Base-by-base conservation (phyloP, 1,140 invertebrate species). In the Odontomachus brunneus region DNA sequence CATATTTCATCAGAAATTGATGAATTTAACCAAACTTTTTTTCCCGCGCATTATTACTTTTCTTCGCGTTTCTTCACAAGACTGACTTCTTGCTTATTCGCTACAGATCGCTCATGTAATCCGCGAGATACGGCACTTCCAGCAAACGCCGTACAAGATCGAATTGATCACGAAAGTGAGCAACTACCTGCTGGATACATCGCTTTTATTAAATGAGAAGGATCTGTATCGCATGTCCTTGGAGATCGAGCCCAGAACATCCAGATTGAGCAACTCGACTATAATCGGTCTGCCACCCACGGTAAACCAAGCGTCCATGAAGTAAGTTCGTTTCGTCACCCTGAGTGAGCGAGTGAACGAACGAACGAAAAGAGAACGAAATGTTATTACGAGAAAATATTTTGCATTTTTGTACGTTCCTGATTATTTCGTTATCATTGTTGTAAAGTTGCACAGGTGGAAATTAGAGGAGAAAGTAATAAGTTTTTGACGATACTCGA, bases 131-230 rank as follows among this genome's bases (percentile, higher is more conserved):
- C 95, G 97, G 57, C 97, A 98, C 87, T 98, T 98, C 92, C 98
- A 99, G 91, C 97, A 98, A 93, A 98, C 97, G 4, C 97, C 97
- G 0, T 99, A 99, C 92, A 98, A 98, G 93, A 98, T 99, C 81
- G 97, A 98, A 89, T 95, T 97, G 83, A 97, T 97, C 78, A 94
- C 95, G 44, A 97, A 97, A 94, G 97, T 98, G 55, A 96, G 96
- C 33, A 96, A 96, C 88, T 99, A 98, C 92, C 93, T 99, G 4
- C 93, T 98, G 84, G 98, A 99, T 91, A 95, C 96, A 1, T 95
- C 96, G 17, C 91, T 97, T 14, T 94, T 98, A 15, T 94, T 98
- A 59, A 95, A 96, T 67, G 98, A 98, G 90, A 98, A 98, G 86
- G 96, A 97, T 85, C 95, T 98, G 22, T 98, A 98, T 94, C 95